These are phyloP conservation scores for Poeciliopsis paucimaculata DNA, from an alignment of 2,797 vertebrate genomes.

Conservation along the genomic window DNA sequence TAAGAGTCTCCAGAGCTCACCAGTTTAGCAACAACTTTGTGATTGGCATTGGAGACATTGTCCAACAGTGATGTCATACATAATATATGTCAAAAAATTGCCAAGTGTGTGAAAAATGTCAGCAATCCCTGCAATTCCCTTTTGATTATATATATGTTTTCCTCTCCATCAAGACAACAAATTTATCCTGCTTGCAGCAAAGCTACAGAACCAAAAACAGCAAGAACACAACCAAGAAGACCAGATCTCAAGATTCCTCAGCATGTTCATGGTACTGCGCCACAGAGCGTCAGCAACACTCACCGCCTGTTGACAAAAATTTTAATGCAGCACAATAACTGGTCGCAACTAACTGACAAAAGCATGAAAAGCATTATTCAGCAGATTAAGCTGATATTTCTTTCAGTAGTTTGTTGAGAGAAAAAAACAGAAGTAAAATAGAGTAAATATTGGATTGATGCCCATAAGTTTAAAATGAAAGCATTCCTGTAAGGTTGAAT, in stretches of 20 bases:
- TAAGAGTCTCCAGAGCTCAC: neutral
- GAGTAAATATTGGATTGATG: neutral
- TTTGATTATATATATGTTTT: neutral
- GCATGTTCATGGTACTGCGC: neutral
- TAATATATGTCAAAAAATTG: neutral
- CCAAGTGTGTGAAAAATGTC: neutral
- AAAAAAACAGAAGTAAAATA: constrained; percentile 1
- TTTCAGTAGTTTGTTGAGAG: neutral
- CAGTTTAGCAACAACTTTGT: neutral
- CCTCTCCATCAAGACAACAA: neutral
- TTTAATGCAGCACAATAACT: neutral
- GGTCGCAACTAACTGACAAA: neutral
- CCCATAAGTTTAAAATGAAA: neutral
- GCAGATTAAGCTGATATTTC: neutral
- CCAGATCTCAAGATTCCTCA: neutral
- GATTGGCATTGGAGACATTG: neutral
- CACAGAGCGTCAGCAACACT: neutral
- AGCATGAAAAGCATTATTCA: neutral
- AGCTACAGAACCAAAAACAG: neutral
- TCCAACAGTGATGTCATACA: neutral
- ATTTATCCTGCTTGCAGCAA: neutral
- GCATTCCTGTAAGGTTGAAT: neutral
- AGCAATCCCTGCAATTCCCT: neutral
- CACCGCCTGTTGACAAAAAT: neutral
- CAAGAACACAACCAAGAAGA: neutral